Conservation (phyloP, 2,888 invertebrate genomes). For the Mactromeris polynyma region DNA sequence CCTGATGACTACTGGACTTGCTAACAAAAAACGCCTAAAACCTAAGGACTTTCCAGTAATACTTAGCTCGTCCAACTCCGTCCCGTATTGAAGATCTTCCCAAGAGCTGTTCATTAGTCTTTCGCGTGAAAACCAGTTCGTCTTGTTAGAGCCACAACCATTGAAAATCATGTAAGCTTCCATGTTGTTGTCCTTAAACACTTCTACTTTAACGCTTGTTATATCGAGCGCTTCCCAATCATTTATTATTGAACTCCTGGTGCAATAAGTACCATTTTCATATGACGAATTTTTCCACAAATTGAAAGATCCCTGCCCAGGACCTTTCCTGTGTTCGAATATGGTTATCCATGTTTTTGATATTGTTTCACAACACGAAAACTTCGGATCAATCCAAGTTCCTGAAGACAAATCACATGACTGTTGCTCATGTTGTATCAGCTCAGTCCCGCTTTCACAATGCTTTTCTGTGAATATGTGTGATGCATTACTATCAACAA, state of each 20-base stretch:
- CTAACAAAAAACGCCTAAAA: background rate
- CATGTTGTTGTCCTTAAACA: background rate
- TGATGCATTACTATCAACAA: background rate
- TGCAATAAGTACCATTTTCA: background rate
- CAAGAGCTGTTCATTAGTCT: background rate
- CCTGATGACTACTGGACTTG: background rate
- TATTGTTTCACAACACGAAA: background rate
- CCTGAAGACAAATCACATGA: background rate
- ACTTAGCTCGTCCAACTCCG: background rate
- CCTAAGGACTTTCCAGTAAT: background rate
- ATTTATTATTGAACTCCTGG: background rate
- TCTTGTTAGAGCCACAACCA: background rate
- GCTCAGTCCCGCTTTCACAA: background rate
- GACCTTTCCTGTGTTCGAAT: background rate
- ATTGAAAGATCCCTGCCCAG: background rate
- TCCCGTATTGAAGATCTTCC: background rate
- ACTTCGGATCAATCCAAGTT: background rate
- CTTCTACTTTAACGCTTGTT: background rate
- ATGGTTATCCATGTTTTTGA: background rate
- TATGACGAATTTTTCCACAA: background rate
- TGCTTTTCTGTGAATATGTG: background rate
- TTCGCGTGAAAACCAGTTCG: background rate
- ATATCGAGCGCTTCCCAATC: background rate
- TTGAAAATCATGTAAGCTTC: background rate
- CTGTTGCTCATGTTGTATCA: background rate